Percentiles rank a stretch among this genome's conserved stretches.
These are phyloP conservation scores for Acanthaster planci DNA, from an alignment of 35 echinoderm and acorn worm species.

Conservation along the genomic window DNA sequence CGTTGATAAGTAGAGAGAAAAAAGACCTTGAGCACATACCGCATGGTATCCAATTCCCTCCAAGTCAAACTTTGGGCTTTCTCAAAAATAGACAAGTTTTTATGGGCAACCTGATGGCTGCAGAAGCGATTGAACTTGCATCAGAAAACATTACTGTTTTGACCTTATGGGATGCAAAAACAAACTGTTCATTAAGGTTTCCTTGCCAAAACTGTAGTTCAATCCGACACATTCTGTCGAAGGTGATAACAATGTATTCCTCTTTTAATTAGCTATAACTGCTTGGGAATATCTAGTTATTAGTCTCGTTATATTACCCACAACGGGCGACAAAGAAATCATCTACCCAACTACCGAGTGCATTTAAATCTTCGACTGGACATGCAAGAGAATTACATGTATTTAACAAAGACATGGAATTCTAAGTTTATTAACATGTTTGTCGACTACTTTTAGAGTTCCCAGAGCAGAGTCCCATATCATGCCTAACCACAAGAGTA, in stretches of 20 bases:
- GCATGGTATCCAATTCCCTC: neutral
- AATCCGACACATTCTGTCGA: too few species aligned
- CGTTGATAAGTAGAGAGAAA: neutral
- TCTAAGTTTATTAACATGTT: neutral
- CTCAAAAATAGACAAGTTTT: neutral
- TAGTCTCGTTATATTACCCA: slow-evolving; percentile 1
- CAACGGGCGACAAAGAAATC: too few species aligned
- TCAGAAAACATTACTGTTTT: neutral
- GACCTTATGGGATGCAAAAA: neutral
- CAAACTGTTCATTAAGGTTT: neutral
- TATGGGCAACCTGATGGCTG: neutral
- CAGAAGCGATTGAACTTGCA: neutral
- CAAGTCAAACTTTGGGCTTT: neutral
- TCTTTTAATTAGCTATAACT: neutral
- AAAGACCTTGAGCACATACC: neutral
- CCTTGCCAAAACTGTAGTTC: neutral
- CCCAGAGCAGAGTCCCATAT: neutral
- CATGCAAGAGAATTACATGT: neutral
- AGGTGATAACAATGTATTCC: neutral
- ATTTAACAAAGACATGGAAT: neutral
- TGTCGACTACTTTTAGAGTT: neutral
- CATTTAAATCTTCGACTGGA: neutral
- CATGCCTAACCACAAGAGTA: neutral
- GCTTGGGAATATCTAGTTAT: neutral
- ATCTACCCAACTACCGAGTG: neutral